A percentile compares a stretch with the other conserved stretches of the same genome.
These are phyloP conservation scores for Hycleus cichorii DNA, from an alignment of 1,140 invertebrate genomes.

Conservation along the genomic window DNA sequence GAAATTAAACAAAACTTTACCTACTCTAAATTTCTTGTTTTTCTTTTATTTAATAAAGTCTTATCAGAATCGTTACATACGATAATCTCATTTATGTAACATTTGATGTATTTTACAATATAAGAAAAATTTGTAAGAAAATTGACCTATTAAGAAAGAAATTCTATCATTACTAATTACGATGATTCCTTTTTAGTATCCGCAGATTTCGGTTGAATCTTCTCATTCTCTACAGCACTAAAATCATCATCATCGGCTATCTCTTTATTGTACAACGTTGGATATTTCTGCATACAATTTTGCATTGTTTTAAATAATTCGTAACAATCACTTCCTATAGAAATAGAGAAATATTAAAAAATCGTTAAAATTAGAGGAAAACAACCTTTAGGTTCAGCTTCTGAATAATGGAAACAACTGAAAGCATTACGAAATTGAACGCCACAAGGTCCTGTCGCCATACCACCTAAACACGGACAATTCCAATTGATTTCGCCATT, in stretches of 20 bases:
- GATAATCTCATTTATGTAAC: neutral
- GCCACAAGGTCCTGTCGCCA: slow-evolving; percentile 93
- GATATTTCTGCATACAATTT: slow-evolving; percentile 85
- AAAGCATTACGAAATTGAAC: slow-evolving; percentile 88
- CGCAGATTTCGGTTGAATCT: neutral
- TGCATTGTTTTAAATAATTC: slow-evolving; percentile 88
- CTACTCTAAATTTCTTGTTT: too few relatives aligned
- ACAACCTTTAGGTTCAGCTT: slow-evolving; percentile 49
- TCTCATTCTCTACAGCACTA: slow-evolving; percentile 23
- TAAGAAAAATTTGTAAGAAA: neutral
- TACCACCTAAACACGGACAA: slow-evolving; percentile 92
- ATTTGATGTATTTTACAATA: neutral
- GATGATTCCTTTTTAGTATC: neutral
- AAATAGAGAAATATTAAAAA: slow-evolving; percentile 16
- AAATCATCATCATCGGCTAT: slow-evolving; percentile 48
- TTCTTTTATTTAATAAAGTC: too few relatives aligned
- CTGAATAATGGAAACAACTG: slow-evolving; percentile 87
- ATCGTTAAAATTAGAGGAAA: neutral
- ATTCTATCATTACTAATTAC: neutral
- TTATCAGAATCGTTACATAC: neutral
- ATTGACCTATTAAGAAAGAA: neutral
- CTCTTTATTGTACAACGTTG: slow-evolving; percentile 72
- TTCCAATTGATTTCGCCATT: slow-evolving; percentile 95
- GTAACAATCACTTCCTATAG: slow-evolving; percentile 75
- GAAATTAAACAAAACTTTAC: too few relatives aligned